These are phyloP conservation scores for Balearica regulorum DNA, from an alignment of 2,797 vertebrate species.

Conservation along the genomic window DNA sequence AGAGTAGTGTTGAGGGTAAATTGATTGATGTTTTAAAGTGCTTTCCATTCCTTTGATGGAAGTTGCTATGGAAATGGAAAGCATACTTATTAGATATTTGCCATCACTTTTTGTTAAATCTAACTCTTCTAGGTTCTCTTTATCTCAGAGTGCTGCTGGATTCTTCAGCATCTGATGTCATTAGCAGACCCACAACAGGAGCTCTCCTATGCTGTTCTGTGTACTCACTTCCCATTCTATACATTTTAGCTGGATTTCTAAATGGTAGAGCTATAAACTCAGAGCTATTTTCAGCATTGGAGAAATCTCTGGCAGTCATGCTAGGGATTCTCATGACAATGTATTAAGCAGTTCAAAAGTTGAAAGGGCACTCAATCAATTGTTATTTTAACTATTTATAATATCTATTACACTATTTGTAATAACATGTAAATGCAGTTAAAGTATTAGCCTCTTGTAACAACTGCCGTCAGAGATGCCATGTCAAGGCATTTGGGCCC, in stretches of 20 bases:
- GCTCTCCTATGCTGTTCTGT: not conserved
- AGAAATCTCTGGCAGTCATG: not conserved
- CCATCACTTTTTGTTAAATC: slow-evolving; percentile 7
- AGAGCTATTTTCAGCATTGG: not conserved
- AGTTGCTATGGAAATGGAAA: slow-evolving; percentile 54
- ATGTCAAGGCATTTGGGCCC: not conserved
- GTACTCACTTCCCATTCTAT: not conserved
- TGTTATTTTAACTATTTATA: not conserved
- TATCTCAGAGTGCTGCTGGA: not conserved
- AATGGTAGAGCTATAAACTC: not conserved
- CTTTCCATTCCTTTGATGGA: slow-evolving; percentile 12
- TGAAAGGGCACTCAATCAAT: not conserved
- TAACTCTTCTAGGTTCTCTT: not conserved
- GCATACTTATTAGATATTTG: slow-evolving; percentile 36
- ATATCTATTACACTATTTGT: not conserved
- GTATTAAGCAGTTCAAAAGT: not conserved
- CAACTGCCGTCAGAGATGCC: not conserved
- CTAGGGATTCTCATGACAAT: not conserved
- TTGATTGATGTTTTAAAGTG: slow-evolving; percentile 51
- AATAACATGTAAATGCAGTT: not conserved
- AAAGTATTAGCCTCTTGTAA: not conserved
- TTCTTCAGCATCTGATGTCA: not conserved
- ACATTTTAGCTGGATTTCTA: not conserved
- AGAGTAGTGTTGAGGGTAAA: slow-evolving; percentile 27
- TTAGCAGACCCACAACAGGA: not conserved